Evolutionary conservation across 2,113 vertebrate species (phyloP).

Genomic region (Sinocyclocheilus maitianheensis): DNA sequence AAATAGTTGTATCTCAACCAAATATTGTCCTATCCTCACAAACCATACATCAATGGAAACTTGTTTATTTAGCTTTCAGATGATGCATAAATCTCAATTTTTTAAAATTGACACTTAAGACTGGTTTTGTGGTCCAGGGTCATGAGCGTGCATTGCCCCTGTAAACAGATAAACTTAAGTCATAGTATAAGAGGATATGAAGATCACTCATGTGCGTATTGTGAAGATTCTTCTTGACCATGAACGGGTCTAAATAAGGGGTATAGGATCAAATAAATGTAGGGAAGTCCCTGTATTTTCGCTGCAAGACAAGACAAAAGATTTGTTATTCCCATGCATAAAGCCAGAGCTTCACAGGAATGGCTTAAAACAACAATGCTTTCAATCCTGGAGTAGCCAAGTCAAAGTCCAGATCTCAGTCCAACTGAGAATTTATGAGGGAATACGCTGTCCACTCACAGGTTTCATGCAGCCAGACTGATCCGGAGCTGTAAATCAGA

Average conservation of each 20-base stretch:
- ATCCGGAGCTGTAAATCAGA: neutral
- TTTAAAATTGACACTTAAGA: too few species aligned
- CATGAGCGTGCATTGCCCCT: neutral
- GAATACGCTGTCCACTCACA: neutral
- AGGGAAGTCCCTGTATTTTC: neutral
- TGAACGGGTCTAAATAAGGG: neutral
- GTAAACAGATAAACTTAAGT: neutral
- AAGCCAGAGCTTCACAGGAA: neutral
- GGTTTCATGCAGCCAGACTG: neutral
- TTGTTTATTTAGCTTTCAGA: too few species aligned
- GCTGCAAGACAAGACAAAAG: neutral
- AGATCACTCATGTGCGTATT: neutral
- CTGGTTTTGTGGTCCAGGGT: too few species aligned
- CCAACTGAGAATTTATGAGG: neutral
- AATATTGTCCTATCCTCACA: too few species aligned
- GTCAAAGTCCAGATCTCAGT: conserved; percentile 15
- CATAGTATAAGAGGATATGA: neutral
- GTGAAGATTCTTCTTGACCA: neutral
- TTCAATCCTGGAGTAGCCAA: neutral
- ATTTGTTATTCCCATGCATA: neutral
- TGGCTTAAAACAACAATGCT: neutral
- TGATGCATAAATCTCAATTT: too few species aligned
- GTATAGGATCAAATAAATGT: neutral
- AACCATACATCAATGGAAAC: too few species aligned
- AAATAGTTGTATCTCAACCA: too few species aligned